Evolutionary conservation across 2,113 vertebrate species (phyloP), one percentile per base, ranked within the genome.

Genomic region (Nibea coibor): DNA sequence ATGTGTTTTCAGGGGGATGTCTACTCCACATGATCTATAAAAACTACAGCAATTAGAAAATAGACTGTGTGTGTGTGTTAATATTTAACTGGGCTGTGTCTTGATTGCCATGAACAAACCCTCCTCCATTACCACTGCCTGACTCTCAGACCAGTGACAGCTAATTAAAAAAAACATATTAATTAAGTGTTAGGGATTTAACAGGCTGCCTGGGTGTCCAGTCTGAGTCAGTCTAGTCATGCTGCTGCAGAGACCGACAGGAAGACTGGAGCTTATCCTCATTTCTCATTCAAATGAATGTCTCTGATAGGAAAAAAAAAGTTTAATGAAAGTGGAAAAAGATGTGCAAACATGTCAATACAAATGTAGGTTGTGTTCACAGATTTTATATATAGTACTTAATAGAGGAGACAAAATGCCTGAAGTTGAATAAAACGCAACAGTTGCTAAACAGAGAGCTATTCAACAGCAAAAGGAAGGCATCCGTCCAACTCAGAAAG

Each of bases 151-250:
- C 50, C 61, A 17, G 57, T 70, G 79, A 83, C 86, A 85, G 69
- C 51, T 72, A 84, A 90, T 87, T 78, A 75, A 82, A 88, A 73
- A 71, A 63, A 66, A 71, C 75, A 77, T 72, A 71, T 80, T 84
- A 67, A 88, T 90, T 84, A 81, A 69, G 35, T 48, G 59, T 45
- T 66, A 7, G 19, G 74, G 42, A 64, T 67, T 56, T 31, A 54
- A 59, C 47, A 50, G n/a, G 42, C 78, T 75, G 56, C 76, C 67
- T 61, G 57, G 66, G 72, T 80, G 72, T 88, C 63, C 68, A 26
- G 63, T 10, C 16, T 26, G 54, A 54, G 43, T 53, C 20, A 4
- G 35, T 26, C 26, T 26, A 43, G 48, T 69, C 64, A 42, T 42
- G 75, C 65, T 53, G 51, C 58, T 54, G 20, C 17, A 31, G 12